Conservation (phyloP, 2,888 invertebrate species). For the Aporophyla nigra region DNA sequence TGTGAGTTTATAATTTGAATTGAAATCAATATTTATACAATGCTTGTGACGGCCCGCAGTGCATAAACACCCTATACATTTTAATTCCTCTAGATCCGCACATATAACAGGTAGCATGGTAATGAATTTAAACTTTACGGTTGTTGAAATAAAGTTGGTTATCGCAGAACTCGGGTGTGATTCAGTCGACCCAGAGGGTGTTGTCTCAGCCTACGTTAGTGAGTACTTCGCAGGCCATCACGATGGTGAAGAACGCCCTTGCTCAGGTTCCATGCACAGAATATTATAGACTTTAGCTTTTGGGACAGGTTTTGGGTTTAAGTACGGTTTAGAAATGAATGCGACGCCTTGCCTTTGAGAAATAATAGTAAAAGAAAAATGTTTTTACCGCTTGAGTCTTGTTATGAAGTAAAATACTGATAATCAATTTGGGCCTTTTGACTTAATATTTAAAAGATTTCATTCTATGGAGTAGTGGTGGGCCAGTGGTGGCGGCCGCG, state of each 20-base stretch:
- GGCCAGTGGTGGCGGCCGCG: neutral
- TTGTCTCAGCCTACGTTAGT: slow-evolving; percentile 82
- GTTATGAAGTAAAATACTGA: neutral
- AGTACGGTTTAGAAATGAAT: neutral
- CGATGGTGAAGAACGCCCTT: slow-evolving; percentile 81
- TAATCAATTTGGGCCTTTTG: neutral
- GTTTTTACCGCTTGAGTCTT: neutral
- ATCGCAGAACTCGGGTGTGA: slow-evolving; percentile 87
- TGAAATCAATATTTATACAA: neutral
- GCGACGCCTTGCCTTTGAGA: neutral
- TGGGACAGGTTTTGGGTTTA: slow-evolving; percentile 55
- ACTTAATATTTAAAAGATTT: neutral
- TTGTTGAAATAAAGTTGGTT: slow-evolving; percentile 53
- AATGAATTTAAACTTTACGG: slow-evolving; percentile 18
- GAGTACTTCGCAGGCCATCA: slow-evolving; percentile 85
- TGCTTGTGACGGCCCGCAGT: slow-evolving; percentile 10
- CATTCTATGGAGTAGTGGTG: neutral
- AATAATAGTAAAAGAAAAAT: neutral
- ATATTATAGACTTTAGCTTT: slow-evolving; percentile 65
- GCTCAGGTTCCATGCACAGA: slow-evolving; percentile 73
- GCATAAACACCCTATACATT: neutral
- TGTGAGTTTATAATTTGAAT: neutral
- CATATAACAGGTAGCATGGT: slow-evolving; percentile 9
- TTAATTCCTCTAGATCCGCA: slow-evolving; percentile 15
- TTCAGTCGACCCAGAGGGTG: slow-evolving; percentile 88